Evolutionary conservation across 2,797 vertebrate genomes (phyloP), one percentile per base, ranked within the genome.

Genomic region (Serranus cabrilla): DNA sequence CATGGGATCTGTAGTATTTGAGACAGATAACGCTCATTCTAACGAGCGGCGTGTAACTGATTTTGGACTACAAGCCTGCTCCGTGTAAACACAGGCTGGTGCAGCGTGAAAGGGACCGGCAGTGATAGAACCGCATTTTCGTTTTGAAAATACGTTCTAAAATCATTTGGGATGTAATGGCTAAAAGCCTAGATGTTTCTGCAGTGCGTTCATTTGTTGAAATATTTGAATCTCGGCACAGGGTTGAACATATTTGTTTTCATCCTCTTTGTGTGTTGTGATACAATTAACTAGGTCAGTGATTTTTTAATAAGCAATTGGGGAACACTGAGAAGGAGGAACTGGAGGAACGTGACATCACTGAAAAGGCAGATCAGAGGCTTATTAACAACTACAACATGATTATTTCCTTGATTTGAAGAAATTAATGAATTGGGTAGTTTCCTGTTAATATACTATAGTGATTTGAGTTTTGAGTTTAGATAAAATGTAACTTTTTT

Each of bases 1-100:
- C 9, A 16, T 84, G 91, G 92, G 90, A 88, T 62, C 12, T 92
- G 82, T 78, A 84, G 90, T 93, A 16, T 17, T 45, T 20, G 0
- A 5, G 1, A 3, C 43, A 12, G 10, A 75, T 66, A 62, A 31
- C 5, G 13, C 2, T 23, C 25, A 0, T 10, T 27, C 0, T 25
- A 25, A 56, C 10, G 25, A 46, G 11, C 14, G 3, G 4, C 10
- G 12, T 1, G 12, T 14, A 37, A 37, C 27, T n/a, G 5, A 0
- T 25, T 9, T 1, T 34, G 64, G 73, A 90, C 86, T 88, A 87
- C 86, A 87, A 72, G 21, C 3, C 11, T 40, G 18, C 18, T 56
- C 49, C 9, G 10, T 42, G 57, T n/a, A 51, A 83, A 75, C 8
- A 34, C 34, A 34, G 34, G 34, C 27, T 7, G 34, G 4, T 12